Evolutionary conservation across 2,888 invertebrate species (phyloP).

Genomic region (Mongoloraphidia duomilia): DNA sequence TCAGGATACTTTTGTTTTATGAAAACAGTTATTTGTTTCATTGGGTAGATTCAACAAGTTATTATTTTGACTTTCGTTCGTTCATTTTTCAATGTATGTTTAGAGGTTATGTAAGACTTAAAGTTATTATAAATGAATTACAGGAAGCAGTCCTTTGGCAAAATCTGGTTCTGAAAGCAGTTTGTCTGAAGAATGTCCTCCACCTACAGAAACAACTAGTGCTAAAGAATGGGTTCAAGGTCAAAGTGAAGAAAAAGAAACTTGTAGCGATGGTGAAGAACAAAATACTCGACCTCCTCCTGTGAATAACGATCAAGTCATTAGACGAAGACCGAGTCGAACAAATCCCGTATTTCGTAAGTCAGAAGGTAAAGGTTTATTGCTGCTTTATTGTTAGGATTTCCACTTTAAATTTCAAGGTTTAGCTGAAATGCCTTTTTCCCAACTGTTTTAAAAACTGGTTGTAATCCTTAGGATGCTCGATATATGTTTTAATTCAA

Average conservation of each 20-base stretch:
- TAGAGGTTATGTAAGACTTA: background rate
- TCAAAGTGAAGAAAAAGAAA: constrained; percentile 56
- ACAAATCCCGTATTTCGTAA: constrained; percentile 52
- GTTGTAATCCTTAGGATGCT: background rate
- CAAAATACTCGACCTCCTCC: constrained; percentile 20
- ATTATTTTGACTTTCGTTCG: too few species aligned
- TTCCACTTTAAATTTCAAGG: background rate
- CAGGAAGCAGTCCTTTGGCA: constrained; percentile 34
- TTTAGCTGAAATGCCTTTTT: background rate
- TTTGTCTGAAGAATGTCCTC: constrained; percentile 58
- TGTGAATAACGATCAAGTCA: constrained; percentile 37
- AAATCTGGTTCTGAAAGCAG: constrained; percentile 86
- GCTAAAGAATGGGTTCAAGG: constrained; percentile 53
- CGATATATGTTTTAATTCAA: background rate
- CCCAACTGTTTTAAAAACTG: background rate
- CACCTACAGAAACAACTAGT: constrained; percentile 32
- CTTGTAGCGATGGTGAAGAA: constrained; percentile 52
- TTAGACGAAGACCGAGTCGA: constrained; percentile 45
- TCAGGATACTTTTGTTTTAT: background rate
- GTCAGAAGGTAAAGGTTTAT: constrained; percentile 40
- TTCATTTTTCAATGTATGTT: constrained; percentile 6
- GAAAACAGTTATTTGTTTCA: background rate
- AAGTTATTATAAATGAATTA: background rate
- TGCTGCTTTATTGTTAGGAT: background rate
- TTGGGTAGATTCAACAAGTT: too few species aligned